Base-by-base conservation (phyloP, 1,140 invertebrate genomes). In the Zaprionus africanus region DNA sequence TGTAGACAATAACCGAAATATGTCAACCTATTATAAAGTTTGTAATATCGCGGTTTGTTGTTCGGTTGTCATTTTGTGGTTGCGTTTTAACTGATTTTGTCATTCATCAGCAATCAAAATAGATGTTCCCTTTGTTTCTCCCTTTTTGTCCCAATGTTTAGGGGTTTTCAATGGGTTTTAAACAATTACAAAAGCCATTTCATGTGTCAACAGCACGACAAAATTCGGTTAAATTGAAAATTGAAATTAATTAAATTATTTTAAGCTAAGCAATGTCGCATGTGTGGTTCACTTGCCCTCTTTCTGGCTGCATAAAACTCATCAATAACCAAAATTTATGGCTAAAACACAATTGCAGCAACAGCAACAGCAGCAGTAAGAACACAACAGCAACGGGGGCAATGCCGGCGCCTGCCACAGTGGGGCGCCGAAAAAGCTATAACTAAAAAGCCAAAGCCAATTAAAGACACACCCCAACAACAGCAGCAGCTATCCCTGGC, bases 271-370 rank as follows among this genome's bases (percentile, higher is more conserved):
- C 79, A 67, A 86, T 79, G 66, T 73, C 71, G 53, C 82, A 82
- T 82, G 51, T 81, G 65, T 28, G 46, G 59, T 74, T 53, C 9
- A 17, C 22, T 38, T 9, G 19, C 22, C 1, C 17, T 51, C 11
- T 36, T 51, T 24, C 36, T 56, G 11, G 51, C 51, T 11, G 43
- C 53, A 77, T 73, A 41, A 67, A 71, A 54, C 75, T 82, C 82
- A 74, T 82, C 82, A 86, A 82, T 79, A 86, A 87, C 77, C 83
- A 57, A 77, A 86, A 82, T 86, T 86, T 86, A 86, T 86, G 82
- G 66, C 38, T 24, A 53, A 58, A 73, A 77, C 69, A 77, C 61
- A 73, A 73, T 73, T 73, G 69, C 69, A 66, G 36, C 51, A 56
- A 31, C 24, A 67, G 46, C 65, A 34, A 11, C 31, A 34, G 31